phyloP scores from a whole-genome alignment of 2,888 invertebrate species.

The Hyposoter dolosus region DNA sequence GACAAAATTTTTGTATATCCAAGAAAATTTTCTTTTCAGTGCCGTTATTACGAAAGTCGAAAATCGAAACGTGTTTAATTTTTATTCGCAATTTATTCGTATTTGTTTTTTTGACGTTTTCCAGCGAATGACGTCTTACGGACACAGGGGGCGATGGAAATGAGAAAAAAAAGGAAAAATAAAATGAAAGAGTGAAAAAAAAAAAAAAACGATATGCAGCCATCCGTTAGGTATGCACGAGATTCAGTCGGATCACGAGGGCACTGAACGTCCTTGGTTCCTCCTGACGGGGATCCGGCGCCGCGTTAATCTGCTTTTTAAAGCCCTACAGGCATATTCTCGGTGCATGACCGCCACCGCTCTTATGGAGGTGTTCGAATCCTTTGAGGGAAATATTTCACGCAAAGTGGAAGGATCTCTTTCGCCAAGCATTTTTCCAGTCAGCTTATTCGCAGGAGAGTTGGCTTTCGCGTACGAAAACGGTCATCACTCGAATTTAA shows the following conservation, averaged over 20 bases:
- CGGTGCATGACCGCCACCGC: slow-evolving; percentile 36
- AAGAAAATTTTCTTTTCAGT: no score
- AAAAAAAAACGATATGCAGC: slow-evolving; percentile 37
- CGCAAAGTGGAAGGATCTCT: slow-evolving; percentile 4
- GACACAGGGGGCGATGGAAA: not conserved
- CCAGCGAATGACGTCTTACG: slow-evolving; percentile 34
- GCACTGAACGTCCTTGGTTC: slow-evolving; percentile 80
- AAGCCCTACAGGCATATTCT: slow-evolving; percentile 60
- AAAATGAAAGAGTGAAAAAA: slow-evolving; percentile 18
- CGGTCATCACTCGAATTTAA: not conserved
- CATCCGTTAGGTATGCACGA: slow-evolving; percentile 70
- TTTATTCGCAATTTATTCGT: slow-evolving; percentile 18
- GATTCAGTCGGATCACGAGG: slow-evolving; percentile 69
- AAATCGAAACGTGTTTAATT: slow-evolving; percentile 46
- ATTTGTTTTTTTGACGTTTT: not conserved
- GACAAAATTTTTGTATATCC: no score
- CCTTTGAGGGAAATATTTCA: slow-evolving; percentile 36
- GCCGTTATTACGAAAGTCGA: slow-evolving; percentile 57
- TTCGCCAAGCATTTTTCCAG: slow-evolving; percentile 10
- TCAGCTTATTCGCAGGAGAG: not conserved
- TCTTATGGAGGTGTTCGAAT: slow-evolving; percentile 15
- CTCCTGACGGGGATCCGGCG: slow-evolving; percentile 64
- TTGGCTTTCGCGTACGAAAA: not conserved
- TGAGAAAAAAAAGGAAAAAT: not conserved
- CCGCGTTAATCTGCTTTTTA: slow-evolving; percentile 60